Conservation (phyloP, 2,797 vertebrate genomes). For the Craterocephalus amniculus region DNA sequence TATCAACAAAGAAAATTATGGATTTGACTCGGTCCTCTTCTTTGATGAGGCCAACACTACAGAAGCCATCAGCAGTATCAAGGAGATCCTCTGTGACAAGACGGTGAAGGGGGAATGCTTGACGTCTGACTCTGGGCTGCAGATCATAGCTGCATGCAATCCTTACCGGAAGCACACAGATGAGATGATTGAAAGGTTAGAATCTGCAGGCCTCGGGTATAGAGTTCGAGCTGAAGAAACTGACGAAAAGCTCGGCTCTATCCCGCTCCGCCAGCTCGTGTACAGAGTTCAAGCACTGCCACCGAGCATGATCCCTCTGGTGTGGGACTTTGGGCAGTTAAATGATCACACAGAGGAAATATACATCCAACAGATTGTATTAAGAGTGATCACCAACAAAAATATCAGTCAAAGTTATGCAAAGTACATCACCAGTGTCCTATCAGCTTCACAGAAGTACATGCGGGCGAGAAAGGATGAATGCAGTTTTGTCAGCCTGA, state of each 20-base stretch:
- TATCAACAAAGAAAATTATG: constrained; percentile 80
- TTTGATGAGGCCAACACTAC: constrained; percentile 98
- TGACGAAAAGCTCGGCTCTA: constrained; percentile 90
- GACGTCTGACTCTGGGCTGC: constrained; percentile 78
- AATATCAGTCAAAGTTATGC: constrained; percentile 22
- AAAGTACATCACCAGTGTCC: constrained; percentile 78
- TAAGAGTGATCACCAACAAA: constrained; percentile 78
- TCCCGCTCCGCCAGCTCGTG: constrained; percentile 95
- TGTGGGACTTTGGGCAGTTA: constrained; percentile 98
- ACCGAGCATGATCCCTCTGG: constrained; percentile 93
- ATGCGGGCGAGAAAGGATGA: constrained; percentile 89
- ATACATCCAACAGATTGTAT: constrained; percentile 94
- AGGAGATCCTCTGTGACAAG: constrained; percentile 93
- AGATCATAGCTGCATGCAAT: constrained; percentile 95
- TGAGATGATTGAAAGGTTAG: constrained; percentile 90
- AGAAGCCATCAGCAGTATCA: constrained; percentile 93
- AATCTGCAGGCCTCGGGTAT: constrained; percentile 93
- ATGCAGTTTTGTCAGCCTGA: constrained; percentile 94
- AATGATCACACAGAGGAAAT: constrained; percentile 87
- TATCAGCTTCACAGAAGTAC: constrained; percentile 90
- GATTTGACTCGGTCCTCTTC: constrained; percentile 91
- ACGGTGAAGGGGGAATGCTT: constrained; percentile 86
- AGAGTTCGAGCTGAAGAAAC: constrained; percentile 90
- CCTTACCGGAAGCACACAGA: constrained; percentile 93
- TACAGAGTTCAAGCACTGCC: constrained; percentile 96